These are phyloP conservation scores for Linurgus olivaceus DNA, from an alignment of 2,797 vertebrate genomes.

Conservation along the genomic window DNA sequence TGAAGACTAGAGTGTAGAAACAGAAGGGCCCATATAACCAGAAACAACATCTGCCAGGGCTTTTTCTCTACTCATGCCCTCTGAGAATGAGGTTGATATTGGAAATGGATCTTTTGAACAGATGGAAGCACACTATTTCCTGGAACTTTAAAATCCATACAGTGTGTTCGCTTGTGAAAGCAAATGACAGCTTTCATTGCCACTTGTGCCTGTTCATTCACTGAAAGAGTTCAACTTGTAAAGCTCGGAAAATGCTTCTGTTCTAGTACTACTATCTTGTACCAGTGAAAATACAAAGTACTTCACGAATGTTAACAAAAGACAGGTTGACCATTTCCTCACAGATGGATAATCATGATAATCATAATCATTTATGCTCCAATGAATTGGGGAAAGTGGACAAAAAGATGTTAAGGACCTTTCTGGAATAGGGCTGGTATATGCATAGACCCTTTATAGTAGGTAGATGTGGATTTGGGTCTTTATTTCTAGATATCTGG, in stretches of 20 bases:
- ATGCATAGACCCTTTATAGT: not conserved
- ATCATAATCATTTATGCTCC: not conserved
- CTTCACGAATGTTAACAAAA: not conserved
- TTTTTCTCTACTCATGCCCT: not conserved
- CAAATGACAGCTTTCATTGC: not conserved
- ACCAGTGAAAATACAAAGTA: not conserved
- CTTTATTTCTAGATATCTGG: not conserved
- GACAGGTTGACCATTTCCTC: not conserved
- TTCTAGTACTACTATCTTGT: not conserved
- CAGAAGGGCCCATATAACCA: not conserved
- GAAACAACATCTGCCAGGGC: conserved; percentile 20
- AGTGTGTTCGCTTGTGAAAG: not conserved
- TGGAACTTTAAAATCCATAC: conserved; percentile 32
- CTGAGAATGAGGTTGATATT: not conserved
- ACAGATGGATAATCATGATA: not conserved
- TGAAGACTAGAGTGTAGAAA: not conserved
- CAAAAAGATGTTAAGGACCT: not conserved
- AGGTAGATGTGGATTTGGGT: not conserved
- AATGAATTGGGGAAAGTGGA: not conserved
- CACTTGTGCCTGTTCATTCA: not conserved
- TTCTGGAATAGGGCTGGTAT: not conserved
- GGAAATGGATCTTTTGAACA: conserved; percentile 57
- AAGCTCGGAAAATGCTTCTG: not conserved
- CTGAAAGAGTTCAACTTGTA: not conserved
- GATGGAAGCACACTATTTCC: conserved; percentile 11